These are phyloP conservation scores for Psylliodes chrysocephalus DNA, from an alignment of 2,888 invertebrate species.

Conservation along the genomic window DNA sequence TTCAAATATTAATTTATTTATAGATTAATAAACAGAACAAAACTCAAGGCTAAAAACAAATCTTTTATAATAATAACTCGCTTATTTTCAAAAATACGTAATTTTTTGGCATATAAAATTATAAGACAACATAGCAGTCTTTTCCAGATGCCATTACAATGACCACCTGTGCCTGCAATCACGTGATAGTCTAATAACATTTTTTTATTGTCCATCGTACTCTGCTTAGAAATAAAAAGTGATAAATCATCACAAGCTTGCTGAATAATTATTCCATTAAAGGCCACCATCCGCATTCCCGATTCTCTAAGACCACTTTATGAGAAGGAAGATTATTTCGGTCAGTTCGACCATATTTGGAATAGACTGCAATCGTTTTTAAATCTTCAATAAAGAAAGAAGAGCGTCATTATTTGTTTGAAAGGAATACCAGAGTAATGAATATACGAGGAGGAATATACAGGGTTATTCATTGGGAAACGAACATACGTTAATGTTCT, in stretches of 20 bases:
- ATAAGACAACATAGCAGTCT: no score
- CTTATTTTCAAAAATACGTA: no score
- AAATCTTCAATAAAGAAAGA: neutral
- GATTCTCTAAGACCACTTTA: conserved; percentile 22
- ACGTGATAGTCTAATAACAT: no score
- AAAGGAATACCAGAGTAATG: conserved; percentile 8
- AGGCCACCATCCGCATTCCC: conserved; percentile 40
- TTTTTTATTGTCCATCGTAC: no score
- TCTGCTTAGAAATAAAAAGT: conserved; percentile 9
- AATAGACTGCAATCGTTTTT: conserved; percentile 8
- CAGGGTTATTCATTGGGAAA: neutral
- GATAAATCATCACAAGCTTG: conserved; percentile 16
- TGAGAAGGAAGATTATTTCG: conserved; percentile 31
- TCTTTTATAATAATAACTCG: neutral
- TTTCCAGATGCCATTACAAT: no score
- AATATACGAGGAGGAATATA: no score
- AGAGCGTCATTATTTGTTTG: neutral
- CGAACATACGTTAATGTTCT: neutral
- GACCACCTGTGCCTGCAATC: no score
- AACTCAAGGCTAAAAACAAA: neutral
- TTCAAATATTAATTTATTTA: neutral
- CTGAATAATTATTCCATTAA: conserved; percentile 39
- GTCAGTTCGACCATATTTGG: conserved; percentile 33
- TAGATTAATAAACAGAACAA: neutral
- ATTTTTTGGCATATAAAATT: no score